Evolutionary conservation across 2,888 invertebrate genomes (phyloP), one percentile per base, ranked within the genome.

Genomic region (Minunthozetes semirufus): DNA sequence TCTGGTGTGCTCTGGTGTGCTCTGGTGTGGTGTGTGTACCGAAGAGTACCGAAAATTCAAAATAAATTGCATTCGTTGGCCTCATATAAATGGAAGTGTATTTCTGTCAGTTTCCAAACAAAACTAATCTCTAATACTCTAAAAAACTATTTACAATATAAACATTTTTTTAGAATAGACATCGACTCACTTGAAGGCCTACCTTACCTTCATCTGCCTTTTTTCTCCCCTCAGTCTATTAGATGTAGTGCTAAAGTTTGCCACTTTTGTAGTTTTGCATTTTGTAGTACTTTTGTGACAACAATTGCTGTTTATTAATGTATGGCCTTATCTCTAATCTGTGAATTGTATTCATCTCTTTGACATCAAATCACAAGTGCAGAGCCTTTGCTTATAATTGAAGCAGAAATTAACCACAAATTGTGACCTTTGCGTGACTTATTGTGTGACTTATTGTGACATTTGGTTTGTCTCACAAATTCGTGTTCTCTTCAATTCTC

Each of bases 271-370:
- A 22, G 25, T 70, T 70, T 48, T 70, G 38, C 48, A 46, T 4
- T 27, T 27, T 19, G 15, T 2, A 27, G 19, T 63, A 11, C 9
- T 59, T 29, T 59, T 59, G 27, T 29, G 70, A 70, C 70, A 46
- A 70, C 70, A 70, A 42, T 33, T 29, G 1, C 17, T 66, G 5
- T 17, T n/a, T 66, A 29, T 38, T 15, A 66, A 66, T 70, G 22
- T 25, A 70, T 70, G 70, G 70, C 22, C 42, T 70, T 48, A 70
- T 70, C 70, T 70, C 48, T 70, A 70, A 70, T 70, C 70, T 46
- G 70, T 5, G 25, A 70, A 70, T 70, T 38, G 42, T 48, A 70
- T 70, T 70, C 70, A 70, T 70, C 48, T 42, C 19, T 27, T 70
- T 70, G 46, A 70, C 70, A 70, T 27, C 46, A 68, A 19, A 46